A percentile compares a stretch with the other conserved stretches of the same genome.
phyloP scores from a whole-genome alignment of 1,140 invertebrate genomes.

The Brachionus rotundiformis region DNA sequence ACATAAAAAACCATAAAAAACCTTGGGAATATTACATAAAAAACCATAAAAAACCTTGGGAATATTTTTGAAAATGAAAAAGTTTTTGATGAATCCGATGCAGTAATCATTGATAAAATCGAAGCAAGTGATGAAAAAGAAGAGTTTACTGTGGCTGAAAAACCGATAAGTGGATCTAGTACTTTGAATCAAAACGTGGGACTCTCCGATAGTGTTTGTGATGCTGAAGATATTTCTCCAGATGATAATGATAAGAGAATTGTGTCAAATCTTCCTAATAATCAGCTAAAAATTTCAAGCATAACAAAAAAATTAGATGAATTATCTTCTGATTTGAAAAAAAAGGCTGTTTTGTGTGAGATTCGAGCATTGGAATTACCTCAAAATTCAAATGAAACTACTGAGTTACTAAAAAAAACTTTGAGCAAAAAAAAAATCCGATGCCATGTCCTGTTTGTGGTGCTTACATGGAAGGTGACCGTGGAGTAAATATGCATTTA shows the following conservation, averaged over 20 bases:
- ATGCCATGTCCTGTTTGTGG: not conserved
- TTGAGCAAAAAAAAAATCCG: not conserved
- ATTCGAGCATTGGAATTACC: not conserved
- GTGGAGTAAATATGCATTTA: not conserved
- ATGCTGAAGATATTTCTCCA: slow-evolving; percentile 23
- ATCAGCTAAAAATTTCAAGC: not conserved
- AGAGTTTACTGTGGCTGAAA: not conserved
- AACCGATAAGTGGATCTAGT: slow-evolving; percentile 10
- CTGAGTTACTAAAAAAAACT: not conserved
- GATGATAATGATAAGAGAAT: not conserved
- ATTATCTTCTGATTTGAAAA: slow-evolving; percentile 4
- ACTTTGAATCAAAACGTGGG: slow-evolving; percentile 28
- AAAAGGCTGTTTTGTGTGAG: slow-evolving; percentile 15
- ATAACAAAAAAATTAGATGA: slow-evolving; percentile 4
- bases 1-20: too few relatives aligned
- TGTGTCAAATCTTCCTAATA: not conserved
- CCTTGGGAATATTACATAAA: too few relatives aligned
- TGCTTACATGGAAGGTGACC: not conserved
- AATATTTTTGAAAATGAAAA: not conserved
- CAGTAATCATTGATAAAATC: not conserved
- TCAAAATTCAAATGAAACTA: not conserved
- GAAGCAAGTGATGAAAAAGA: slow-evolving; percentile 11
- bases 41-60: too few relatives aligned
- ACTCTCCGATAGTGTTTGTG: slow-evolving; percentile 28
- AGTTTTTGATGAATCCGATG: not conserved